Base-by-base conservation (phyloP, 2,888 invertebrate species). In the Clistopyga incitator region DNA sequence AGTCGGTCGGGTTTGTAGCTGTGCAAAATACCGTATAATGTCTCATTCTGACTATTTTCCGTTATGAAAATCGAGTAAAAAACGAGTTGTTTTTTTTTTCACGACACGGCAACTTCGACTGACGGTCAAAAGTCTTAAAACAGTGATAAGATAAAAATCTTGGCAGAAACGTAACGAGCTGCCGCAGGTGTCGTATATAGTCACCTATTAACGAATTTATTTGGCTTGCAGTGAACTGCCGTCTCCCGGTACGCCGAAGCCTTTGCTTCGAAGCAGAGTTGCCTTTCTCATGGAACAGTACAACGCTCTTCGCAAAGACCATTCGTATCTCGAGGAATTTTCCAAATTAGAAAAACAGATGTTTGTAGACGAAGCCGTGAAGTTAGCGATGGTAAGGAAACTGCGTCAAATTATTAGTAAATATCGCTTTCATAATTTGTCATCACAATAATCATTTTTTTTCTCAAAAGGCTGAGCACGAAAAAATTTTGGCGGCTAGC, bases 321-420 rank as follows among this genome's bases (percentile, higher is more conserved):
- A 84, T 52, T 70, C 75, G 18, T 61, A 34, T 54, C 75, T 81
- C 45, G 13, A 29, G 20, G 95, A 95, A 87, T 94, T 95, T 82
- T 95, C 96, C 1, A 94, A 94, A 74, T 92, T 95, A 84, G 96
- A 96, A 90, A 95, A 95, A 82, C 94, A 95, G 72, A 93, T 94
- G 81, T 86, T 93, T 6, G 93, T 94, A 18, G 92, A 91, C 74
- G 94, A 94, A 87, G 54, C 80, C 18, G 70, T 78, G 0, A 76
- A 81, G 34, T 70, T 68, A 20, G 79, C 81, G 10, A 85, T 81
- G 82, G 85, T 86, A 82, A 52, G 11, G 42, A 50, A 29, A 42
- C 70, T 20, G 0, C 50, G 13, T 2, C 23, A 34, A 38, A 47
- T 29, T 56, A 2, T 15, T 50, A 20, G 29, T 13, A 47, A 47